These are phyloP conservation scores for Sesamia nonagrioides DNA, from an alignment of 1,140 invertebrate species.

Conservation along the genomic window DNA sequence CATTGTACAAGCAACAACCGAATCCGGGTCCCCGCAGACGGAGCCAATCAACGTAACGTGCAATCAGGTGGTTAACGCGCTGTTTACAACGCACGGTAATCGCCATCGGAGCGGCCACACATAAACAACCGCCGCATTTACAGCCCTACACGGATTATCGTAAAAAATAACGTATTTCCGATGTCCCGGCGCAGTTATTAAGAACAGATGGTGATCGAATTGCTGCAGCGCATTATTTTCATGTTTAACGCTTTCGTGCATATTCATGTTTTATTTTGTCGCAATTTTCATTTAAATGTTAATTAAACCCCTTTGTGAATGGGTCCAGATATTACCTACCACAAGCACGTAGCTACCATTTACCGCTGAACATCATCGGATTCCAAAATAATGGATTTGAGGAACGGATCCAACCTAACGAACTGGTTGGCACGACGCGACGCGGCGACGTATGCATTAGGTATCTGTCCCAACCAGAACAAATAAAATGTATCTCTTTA, in stretches of 20 bases:
- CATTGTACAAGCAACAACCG: too few species aligned
- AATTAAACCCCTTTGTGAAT: neutral
- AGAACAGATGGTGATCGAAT: conserved; percentile 2
- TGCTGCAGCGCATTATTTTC: neutral
- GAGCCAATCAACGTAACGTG: neutral
- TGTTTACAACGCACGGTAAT: conserved; percentile 8
- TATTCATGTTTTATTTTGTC: conserved; percentile 10
- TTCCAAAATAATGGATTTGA: neutral
- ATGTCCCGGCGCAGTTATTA: conserved; percentile 17
- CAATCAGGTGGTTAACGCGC: conserved; percentile 8
- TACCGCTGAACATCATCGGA: neutral
- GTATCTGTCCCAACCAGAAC: neutral
- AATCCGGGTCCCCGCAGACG: too few species aligned
- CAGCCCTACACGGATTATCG: conserved; percentile 10
- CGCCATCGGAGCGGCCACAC: neutral
- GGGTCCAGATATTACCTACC: neutral
- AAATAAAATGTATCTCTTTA: too few species aligned
- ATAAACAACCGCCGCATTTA: neutral
- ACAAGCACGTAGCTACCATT: neutral
- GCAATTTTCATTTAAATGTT: conserved; percentile 31
- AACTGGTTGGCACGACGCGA: too few species aligned
- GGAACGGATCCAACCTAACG: too few species aligned
- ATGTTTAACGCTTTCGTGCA: neutral
- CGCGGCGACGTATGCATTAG: too few species aligned
- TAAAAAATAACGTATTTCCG: conserved; percentile 35